These are phyloP conservation scores for Bombylius discolor DNA, from an alignment of 2,888 invertebrate genomes.

Conservation along the genomic window DNA sequence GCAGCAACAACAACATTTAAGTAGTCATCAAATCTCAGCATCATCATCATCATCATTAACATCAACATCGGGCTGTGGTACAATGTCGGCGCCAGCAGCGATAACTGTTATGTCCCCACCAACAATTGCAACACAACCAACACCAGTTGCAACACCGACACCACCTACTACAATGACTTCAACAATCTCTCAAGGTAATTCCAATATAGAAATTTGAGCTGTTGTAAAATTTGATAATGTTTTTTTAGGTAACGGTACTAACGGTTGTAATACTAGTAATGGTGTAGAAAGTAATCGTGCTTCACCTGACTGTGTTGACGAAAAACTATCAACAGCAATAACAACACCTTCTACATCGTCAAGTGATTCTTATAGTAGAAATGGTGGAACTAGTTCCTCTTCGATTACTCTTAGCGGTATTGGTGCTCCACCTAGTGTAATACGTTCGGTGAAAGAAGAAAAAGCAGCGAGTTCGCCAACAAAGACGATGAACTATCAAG, in stretches of 20 bases:
- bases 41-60: conserved; percentile 18
- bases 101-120: conserved; percentile 29
- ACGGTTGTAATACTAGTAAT: conserved; percentile 24
- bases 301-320: conserved; percentile 34
- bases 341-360: not conserved
- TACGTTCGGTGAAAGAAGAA: conserved; percentile 35
- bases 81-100: conserved; percentile 23
- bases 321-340: conserved; percentile 31
- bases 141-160: conserved; percentile 19
- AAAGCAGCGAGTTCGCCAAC: conserved; percentile 32
- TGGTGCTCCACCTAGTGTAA: conserved; percentile 25
- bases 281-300: conserved; percentile 30
- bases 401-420: not conserved
- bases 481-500: conserved; percentile 29
- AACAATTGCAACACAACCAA: conserved; percentile 13
- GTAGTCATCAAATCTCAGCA: conserved; percentile 17
- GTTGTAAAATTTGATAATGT: not conserved
- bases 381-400: not conserved
- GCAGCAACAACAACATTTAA: conserved; percentile 17
- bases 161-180: conserved; percentile 19
- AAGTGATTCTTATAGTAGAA: conserved; percentile 12
- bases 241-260: conserved; percentile 25
- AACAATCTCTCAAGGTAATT: conserved; percentile 20
- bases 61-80: conserved; percentile 26
- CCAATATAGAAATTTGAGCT: not conserved